Conservation (phyloP, 2,888 invertebrate species). For the Mesorhabditis sp. region DNA sequence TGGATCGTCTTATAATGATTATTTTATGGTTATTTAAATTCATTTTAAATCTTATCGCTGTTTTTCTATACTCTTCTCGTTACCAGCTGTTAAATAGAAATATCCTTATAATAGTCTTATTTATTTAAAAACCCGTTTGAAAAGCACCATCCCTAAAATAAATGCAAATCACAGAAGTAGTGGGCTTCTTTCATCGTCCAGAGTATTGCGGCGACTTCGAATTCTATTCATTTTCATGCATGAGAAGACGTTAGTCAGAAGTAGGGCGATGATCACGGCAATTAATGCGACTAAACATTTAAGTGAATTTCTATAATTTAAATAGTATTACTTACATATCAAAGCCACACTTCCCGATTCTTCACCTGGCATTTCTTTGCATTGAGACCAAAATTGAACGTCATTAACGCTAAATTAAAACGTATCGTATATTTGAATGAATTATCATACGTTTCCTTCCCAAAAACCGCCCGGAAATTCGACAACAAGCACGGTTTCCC, state of each 20-base stretch:
- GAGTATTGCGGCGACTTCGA: not conserved
- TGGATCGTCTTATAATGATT: too few species aligned
- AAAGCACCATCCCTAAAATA: too few species aligned
- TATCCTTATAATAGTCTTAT: not conserved
- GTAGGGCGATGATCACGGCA: not conserved
- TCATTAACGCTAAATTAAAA: not conserved
- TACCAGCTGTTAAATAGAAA: too few species aligned
- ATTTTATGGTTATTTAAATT: too few species aligned
- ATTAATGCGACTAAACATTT: not conserved
- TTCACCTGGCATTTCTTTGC: not conserved
- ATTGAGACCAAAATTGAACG: not conserved
- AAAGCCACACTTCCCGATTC: constrained; percentile 3
- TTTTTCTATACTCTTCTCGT: too few species aligned
- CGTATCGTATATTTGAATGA: not conserved
- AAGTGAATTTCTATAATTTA: too few species aligned
- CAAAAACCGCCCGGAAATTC: not conserved
- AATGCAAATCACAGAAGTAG: not conserved
- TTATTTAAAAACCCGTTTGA: not conserved
- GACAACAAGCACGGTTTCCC: not conserved
- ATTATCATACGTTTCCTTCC: not conserved
- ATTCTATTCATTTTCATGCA: not conserved
- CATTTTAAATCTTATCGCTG: too few species aligned
- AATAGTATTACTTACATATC: too few species aligned
- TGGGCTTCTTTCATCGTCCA: not conserved
- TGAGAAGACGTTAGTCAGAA: not conserved